Base-by-base conservation (phyloP, 2,888 invertebrate species). In the Taenaris catops region DNA sequence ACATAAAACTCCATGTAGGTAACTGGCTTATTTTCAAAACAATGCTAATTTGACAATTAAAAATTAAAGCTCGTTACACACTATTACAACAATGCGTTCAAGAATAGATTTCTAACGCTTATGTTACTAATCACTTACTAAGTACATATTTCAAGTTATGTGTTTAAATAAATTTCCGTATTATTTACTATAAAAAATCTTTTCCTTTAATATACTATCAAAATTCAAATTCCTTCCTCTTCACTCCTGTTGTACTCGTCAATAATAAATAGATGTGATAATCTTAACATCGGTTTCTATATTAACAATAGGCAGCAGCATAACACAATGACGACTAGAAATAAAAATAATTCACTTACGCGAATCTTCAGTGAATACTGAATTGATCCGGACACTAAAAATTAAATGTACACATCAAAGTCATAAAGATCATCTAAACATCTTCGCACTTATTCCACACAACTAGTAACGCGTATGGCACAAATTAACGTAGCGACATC, bases 371-470 rank as follows among this genome's bases (percentile, higher is more conserved):
- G 48, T 51, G 46, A 54, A 55, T 49, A 44, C 39, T 41, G 39
- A 51, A 50, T 51, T 48, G 50, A 46, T 53, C 42, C 49, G 52
- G 46, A 42, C 41, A 51, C 50, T 41, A 41, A 18, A n/a, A 48
- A 46, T 28, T 41, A 21, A 40, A 24, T 20, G 8, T 18, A 8
- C n/a, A n/a, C 12, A 23, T 23, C 2, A 25, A 34, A 25, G 23
- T 19, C 19, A 49, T 48, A 36, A 41, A 33, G 49, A 68, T 69
- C 63, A 71, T 62, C 65, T 56, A 33, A 41, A 61, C 68, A 68
- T 66, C 52, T 53, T 64, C 53, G 59, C 54, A 39, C 44, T 51
- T 34, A 48, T 48, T 41, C 29, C 46, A 50, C 55, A 53, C 44
- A 46, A 21, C 51, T 44, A 20, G 52, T 55, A 44, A 39, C 40